These are phyloP conservation scores for Hedychridium roseum DNA, from an alignment of 2,888 invertebrate genomes.

Conservation along the genomic window DNA sequence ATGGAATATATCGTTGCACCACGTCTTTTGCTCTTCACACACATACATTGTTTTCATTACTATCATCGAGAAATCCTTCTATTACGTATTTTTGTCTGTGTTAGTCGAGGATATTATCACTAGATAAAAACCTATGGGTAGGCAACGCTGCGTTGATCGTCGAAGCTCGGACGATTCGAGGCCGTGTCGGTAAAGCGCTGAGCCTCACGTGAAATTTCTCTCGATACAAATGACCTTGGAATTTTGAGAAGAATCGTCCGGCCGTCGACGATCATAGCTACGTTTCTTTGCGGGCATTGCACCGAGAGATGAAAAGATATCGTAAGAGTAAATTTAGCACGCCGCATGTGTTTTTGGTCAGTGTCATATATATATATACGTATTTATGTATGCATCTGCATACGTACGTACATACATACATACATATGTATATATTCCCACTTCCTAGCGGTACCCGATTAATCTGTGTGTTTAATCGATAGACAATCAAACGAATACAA, in stretches of 20 bases:
- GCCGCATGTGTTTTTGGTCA: slow-evolving; percentile 57
- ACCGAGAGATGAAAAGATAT: slow-evolving; percentile 35
- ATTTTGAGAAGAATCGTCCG: no score
- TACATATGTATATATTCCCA: no score
- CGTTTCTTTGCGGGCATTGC: slow-evolving; percentile 28
- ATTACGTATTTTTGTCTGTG: slow-evolving; percentile 43
- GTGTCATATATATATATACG: no score
- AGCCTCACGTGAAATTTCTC: no score
- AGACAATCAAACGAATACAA: slow-evolving; percentile 32
- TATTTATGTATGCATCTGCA: no score
- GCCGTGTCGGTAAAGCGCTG: no score
- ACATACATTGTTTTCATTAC: slow-evolving; percentile 38
- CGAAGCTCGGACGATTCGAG: slow-evolving; percentile 20
- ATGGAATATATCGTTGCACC: slow-evolving; percentile 45
- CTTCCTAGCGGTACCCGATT: slow-evolving; percentile 31
- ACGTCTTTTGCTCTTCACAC: slow-evolving; percentile 42
- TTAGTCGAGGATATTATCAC: slow-evolving; percentile 38
- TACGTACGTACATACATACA: no score
- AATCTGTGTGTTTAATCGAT: slow-evolving; percentile 38
- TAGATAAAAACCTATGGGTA: slow-evolving; percentile 32
- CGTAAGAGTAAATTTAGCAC: slow-evolving; percentile 49
- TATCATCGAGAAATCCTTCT: slow-evolving; percentile 38
- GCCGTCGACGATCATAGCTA: no score
- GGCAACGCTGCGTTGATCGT: slow-evolving; percentile 32
- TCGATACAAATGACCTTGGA: no score